Base-by-base conservation (phyloP, 2,888 invertebrate species). In the Drosophila testacea region DNA sequence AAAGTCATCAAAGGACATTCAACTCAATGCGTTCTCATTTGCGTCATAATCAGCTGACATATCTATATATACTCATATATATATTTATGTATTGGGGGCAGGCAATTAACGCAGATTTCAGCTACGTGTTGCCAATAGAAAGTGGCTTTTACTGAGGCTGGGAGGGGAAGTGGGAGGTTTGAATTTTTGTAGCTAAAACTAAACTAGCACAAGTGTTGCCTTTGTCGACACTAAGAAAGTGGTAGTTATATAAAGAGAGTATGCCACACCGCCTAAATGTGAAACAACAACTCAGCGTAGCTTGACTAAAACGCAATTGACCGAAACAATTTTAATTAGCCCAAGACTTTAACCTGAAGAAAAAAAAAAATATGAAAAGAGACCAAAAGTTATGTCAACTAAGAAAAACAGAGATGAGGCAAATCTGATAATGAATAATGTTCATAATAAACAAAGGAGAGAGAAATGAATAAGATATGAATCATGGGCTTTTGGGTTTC, bases 1-100 rank as follows among this genome's bases (percentile, higher is more conserved):
- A 52, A 64, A 54, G 41, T 4, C 32, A 42, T 44, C 36, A 78
- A 69, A 77, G 81, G 85, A 84, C 85, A 79, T 74, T 88, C 85
- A 87, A 82, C 88, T 69, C 50, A 1, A 61, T 47, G 52, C 22
- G 48, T 60, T 63, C 44, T 16, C 11, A 11, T 42, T 50, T 57
- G 65, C 77, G 69, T 76, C 74, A 73, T 13, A 41, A 30, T 6
- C 34, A 46, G 16, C 44, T 4, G 22, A 70, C 1, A 28, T 34
- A 47, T 0, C 34, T 13, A 13, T 9, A 42, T 22, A 22, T 22
- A 22, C 22, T 22, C 22, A 48, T 0, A 11, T 10, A 6, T 38
- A 10, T 60, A 30, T 36, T 6, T 39, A 13, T 54, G 7, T 22
- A 57, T 60, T 16, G 9, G 16, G 59, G 59, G 10, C 60, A 54